Evolutionary conservation across 2,888 invertebrate genomes (phyloP), one percentile per base, ranked within the genome.

Genomic region (Synanthedon formicaeformis): DNA sequence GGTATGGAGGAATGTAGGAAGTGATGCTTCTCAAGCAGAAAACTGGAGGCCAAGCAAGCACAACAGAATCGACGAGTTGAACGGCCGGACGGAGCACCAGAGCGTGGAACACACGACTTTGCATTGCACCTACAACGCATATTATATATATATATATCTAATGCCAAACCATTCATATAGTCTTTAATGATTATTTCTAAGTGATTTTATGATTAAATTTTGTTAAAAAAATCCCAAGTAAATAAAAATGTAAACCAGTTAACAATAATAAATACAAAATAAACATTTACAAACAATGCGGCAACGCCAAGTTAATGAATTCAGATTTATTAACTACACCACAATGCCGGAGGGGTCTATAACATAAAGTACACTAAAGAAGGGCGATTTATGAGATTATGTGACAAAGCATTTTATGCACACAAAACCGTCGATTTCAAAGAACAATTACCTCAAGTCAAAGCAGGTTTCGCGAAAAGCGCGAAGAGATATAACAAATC

Each of bases 381-480:
- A 72, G 70, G 69, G 64, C 70, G 73, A 72, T 74, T 81, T 76
- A 78, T 66, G 76, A 77, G 84, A 81, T 82, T 78, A 67, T 75
- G 79, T 82, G 84, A 86, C 83, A 86, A 86, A 86, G 86, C 85
- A 72, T 80, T 82, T 81, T 81, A 78, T 71, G 67, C 73, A 73
- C 77, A 83, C 79, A 83, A 83, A 84, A 81, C 81, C 75, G 68
- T 67, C 73, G 75, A 80, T 78, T 79, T 71, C 74, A 84, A 85
- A 85, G 82, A 86, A 87, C 86, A 87, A 87, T 87, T 81, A 85
- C 76, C 77, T 75, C 69, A 75, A 81, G 80, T 82, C 83, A 84
- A 83, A 84, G 78, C 78, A 77, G 81, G 79, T 84, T 79, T 80
- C 77, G 75, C 62, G 78, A 72, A 82, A 81, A 80, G 53, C 78